These are phyloP conservation scores for Nannoperca australis DNA, from an alignment of 2,797 vertebrate species.

Conservation along the genomic window DNA sequence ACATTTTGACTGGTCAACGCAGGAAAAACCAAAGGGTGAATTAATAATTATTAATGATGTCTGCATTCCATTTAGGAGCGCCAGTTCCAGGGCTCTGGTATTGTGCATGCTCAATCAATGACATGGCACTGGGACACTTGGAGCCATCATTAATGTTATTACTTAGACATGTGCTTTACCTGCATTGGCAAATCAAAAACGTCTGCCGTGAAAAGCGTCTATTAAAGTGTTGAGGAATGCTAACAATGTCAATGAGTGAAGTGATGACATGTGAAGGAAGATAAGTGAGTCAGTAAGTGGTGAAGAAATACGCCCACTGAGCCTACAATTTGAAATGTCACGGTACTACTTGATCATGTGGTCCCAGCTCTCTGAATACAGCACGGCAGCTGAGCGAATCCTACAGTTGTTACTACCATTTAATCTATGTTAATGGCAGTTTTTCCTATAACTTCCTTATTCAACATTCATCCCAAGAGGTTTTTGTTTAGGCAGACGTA, in stretches of 20 bases:
- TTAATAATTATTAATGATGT: too few relatives aligned
- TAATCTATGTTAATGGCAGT: not conserved
- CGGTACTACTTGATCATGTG: not conserved
- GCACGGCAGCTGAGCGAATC: not conserved
- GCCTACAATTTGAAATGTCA: conserved; percentile 5
- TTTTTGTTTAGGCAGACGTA: too few relatives aligned
- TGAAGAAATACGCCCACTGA: not conserved
- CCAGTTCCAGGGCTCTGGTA: too few relatives aligned
- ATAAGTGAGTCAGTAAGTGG: not conserved
- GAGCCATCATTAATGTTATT: too few relatives aligned
- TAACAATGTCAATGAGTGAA: conserved; percentile 16
- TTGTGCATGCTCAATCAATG: too few relatives aligned
- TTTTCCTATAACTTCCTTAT: not conserved
- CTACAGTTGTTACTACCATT: not conserved
- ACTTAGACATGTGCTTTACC: too few relatives aligned
- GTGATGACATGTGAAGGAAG: not conserved
- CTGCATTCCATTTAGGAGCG: too few relatives aligned
- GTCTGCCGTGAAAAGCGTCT: too few relatives aligned
- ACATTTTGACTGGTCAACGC: too few relatives aligned
- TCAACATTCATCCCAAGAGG: not conserved
- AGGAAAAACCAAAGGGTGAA: too few relatives aligned
- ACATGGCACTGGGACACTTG: too few relatives aligned
- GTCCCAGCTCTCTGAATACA: not conserved
- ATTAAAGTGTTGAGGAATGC: conserved; percentile 11
- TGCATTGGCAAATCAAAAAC: too few relatives aligned